These are phyloP conservation scores for Aplidium turbinatum DNA, from an alignment of 23 tunicate genomes.

Conservation along the genomic window DNA sequence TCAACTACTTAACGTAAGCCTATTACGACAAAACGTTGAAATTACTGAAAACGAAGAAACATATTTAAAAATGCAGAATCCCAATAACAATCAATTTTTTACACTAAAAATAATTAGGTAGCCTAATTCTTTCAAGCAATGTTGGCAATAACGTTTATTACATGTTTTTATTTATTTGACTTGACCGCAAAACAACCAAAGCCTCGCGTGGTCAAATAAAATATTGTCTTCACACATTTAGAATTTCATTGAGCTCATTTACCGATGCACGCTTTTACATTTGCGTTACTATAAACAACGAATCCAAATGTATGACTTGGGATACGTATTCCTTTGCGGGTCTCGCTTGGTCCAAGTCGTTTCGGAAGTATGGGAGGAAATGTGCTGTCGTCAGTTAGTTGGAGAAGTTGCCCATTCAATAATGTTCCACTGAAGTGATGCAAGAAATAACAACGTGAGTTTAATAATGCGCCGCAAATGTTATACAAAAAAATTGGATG, in stretches of 20 bases:
- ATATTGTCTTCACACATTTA: too few relatives aligned
- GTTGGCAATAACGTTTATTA: too few relatives aligned
- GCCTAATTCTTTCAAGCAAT: too few relatives aligned
- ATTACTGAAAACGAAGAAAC: too few relatives aligned
- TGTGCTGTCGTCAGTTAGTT: conserved; percentile 12
- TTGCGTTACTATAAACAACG: conserved; percentile 35
- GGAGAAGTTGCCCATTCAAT: conserved; percentile 43
- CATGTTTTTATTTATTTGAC: too few relatives aligned
- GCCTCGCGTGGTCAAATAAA: too few relatives aligned
- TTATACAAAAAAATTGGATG: not conserved
- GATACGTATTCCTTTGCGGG: conserved; percentile 17
- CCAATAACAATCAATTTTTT: too few relatives aligned
- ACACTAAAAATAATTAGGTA: too few relatives aligned
- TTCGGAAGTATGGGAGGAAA: conserved; percentile 43
- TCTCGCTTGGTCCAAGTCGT: not conserved
- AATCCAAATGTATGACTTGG: conserved; percentile 58
- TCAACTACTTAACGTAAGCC: too few relatives aligned
- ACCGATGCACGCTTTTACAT: conserved; percentile 46
- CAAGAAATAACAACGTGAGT: not conserved
- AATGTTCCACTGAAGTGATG: conserved; percentile 18
- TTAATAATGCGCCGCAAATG: not conserved
- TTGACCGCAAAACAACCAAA: too few relatives aligned
- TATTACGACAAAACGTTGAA: too few relatives aligned
- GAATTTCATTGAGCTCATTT: not conserved
- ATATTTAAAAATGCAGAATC: too few relatives aligned